Evolutionary conservation across 2,797 vertebrate genomes (phyloP).

Genomic region (Peromyscus attwateri): DNA sequence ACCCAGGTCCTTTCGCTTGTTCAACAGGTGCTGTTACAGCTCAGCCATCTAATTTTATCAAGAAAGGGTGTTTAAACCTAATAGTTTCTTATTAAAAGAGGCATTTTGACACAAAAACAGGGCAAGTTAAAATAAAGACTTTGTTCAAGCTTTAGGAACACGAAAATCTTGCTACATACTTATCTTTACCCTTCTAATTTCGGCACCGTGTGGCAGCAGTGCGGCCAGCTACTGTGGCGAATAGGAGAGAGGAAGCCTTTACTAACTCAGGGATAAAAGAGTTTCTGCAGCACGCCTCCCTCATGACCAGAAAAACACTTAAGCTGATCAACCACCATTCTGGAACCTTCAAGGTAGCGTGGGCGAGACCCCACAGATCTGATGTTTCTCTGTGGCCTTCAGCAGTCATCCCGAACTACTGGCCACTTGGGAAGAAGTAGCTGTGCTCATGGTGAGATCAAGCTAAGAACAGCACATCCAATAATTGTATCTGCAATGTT

Average conservation of each 20-base stretch:
- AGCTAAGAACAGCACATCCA: neutral
- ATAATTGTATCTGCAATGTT: neutral
- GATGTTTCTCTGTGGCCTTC: neutral
- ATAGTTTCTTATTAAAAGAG: conserved; percentile 38
- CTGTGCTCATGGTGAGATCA: neutral
- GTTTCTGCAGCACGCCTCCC: neutral
- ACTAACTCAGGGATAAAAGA: conserved; percentile 28
- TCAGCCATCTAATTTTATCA: neutral
- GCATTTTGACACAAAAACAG: neutral
- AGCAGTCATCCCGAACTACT: neutral
- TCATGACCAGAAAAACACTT: conserved; percentile 20
- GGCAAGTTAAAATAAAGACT: conserved; percentile 22
- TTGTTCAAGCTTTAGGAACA: neutral
- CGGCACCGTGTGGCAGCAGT: neutral
- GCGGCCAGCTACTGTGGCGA: neutral
- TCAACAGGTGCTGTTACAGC: too few species aligned
- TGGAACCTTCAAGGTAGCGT: neutral
- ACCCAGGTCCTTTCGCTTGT: neutral
- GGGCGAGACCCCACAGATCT: neutral
- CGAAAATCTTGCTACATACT: neutral
- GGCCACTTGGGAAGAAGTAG: neutral
- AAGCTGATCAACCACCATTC: neutral
- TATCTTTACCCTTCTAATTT: neutral
- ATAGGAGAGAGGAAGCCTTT: neutral
- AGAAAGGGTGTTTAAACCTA: conserved; percentile 39